Base-by-base conservation (phyloP, 1,140 invertebrate species). In the Steinernema feltiae region DNA sequence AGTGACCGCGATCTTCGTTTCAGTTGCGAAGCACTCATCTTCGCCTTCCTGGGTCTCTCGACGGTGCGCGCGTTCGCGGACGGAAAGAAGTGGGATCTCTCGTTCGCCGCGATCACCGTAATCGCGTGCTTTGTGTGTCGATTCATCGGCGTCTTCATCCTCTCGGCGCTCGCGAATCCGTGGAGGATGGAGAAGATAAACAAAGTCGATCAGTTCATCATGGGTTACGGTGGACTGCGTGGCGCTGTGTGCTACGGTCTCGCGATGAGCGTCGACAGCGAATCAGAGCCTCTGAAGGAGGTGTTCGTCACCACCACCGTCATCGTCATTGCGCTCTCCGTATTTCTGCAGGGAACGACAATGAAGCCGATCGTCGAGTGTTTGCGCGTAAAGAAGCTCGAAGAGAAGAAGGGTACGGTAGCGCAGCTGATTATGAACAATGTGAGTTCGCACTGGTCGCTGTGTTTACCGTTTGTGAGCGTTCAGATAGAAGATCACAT, bases 291-390 rank as follows among this genome's bases (percentile, higher is more conserved):
- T 18, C 71, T 69, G 70, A 88, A 89, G 74, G 79, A 86, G 0
- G 94, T 97, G 91, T 96, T 97, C 88, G 92, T 98, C 69, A 98
- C 95, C 30, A 94, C 95, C 0, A 97, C 95, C 0, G 96, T 98
- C 85, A 92, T 94, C 71, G 93, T 98, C 73, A 93, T 99, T 81
- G 97, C 97, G 87, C 98, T 98, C 88, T 98, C 96, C n/a, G 95
- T 97, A 0, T 97, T 98, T 88, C 90, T 96, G 79, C 92, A 63
- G 53, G 53, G 53, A 63, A 63, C 53, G 3, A 63, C 53, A 3
- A 63, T 63, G 53, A 63, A 63, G 24, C 53, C 53, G 12, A 63
- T 63, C 24, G 53, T 63, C 3, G 53, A 63, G 53, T 27, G 15
- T 27, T 21, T 63, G 2, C 53, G 53, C 12, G 53, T 63, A 3